Base-by-base conservation (phyloP, 2,888 invertebrate genomes). In the Microchrysa polita region DNA sequence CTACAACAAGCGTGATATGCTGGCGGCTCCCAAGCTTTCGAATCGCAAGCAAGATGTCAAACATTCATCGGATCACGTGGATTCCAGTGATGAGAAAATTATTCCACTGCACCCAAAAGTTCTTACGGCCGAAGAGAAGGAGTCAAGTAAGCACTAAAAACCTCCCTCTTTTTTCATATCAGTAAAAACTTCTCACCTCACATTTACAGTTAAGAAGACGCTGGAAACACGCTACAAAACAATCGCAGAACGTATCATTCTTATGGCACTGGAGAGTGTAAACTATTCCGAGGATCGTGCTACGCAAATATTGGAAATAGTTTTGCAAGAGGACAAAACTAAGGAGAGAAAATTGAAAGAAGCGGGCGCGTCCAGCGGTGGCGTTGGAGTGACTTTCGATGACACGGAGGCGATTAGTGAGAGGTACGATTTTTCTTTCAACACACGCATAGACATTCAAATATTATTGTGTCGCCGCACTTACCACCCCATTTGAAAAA, bases 181-280 rank as follows among this genome's bases (percentile, higher is more conserved):
- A n/a, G n/a, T n/a, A n/a, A n/a, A n/a, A n/a, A n/a, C n/a, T n/a
- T n/a, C n/a, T n/a, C n/a, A 2, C 9, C n/a, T 23, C 22, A 7
- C 60, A 22, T 67, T 53, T 75, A 16, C 81, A 94, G 94, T 93
- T 82, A 92, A 91, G 86, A 82, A 83, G 44, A 87, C 89, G 77
- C 87, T 96, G 20, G 90, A 92, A 83, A 87, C 88, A 74, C 90
- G 91, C 80, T 95, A 93, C 83, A 89, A 89, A 69, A 88, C 89
- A 61, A 89, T 95, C 40, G 92, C 94, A 0, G 94, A 94, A 78
- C 89, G 93, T 76, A 91, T 97, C 12, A 90, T 96, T 67, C 86
- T 90, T 1, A 91, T 96, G 83, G 97, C 96, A 0, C 85, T 96
- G 76, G 96, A 97, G 80, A 94, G 95, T 80, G 94, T 94, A 0